These are phyloP conservation scores for Phyllostomus hastatus DNA, from an alignment of 2,113 vertebrate genomes.

Conservation along the genomic window DNA sequence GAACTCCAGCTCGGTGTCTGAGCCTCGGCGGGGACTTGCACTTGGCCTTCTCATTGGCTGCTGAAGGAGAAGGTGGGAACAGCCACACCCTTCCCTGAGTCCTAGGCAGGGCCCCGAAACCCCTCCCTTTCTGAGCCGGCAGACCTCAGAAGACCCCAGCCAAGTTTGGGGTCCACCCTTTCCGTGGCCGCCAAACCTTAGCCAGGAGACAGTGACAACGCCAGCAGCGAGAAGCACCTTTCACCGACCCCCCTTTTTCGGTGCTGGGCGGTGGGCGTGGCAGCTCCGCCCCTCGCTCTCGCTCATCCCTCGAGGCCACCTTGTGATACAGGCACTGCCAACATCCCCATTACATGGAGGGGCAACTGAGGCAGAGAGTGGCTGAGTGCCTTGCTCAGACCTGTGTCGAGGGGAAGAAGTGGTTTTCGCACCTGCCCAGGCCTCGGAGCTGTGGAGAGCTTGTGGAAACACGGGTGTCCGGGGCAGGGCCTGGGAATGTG, in stretches of 20 bases:
- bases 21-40: neutral
- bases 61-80: neutral
- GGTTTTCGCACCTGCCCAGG: neutral
- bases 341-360: neutral
- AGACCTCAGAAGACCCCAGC: neutral
- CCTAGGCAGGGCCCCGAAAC: neutral
- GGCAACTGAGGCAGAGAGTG: neutral
- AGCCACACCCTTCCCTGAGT: neutral
- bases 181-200: neutral
- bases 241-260: neutral
- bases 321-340: neutral
- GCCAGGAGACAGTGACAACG: neutral
- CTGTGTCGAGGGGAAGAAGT: neutral
- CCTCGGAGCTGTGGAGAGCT: neutral
- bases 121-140: neutral
- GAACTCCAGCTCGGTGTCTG: neutral
- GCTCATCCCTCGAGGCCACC: neutral
- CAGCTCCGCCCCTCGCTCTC: neutral
- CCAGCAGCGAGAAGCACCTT: neutral
- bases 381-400: neutral
- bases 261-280: fast-evolving
- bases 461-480: neutral
- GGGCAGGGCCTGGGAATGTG: neutral
- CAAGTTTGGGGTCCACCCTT: neutral
- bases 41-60: neutral